Conservation (phyloP, 2,888 invertebrate species). For the Meliscaeva auricollis region DNA sequence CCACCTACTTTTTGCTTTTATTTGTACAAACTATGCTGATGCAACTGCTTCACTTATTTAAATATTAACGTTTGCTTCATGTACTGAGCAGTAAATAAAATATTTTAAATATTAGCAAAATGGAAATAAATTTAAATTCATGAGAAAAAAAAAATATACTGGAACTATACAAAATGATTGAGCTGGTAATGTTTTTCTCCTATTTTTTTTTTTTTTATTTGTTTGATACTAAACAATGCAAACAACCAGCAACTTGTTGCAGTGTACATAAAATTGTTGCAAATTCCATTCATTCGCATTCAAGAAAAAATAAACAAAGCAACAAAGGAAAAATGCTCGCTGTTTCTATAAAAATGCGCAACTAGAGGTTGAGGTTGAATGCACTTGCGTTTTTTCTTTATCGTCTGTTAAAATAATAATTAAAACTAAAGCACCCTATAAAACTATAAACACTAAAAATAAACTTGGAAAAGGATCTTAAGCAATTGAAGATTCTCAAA, state of each 20-base stretch:
- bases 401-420: too few species aligned
- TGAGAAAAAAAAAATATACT: not conserved
- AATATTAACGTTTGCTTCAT: constrained; percentile 42
- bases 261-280: constrained; percentile 64
- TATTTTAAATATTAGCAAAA: constrained; percentile 32
- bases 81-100: constrained; percentile 3
- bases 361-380: not conserved
- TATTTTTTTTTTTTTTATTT: too few species aligned
- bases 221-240: constrained; percentile 22
- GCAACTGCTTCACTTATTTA: constrained; percentile 25
- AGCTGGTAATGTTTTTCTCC: constrained; percentile 14
- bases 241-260: constrained; percentile 65
- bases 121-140: constrained; percentile 23
- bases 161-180: not conserved
- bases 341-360: not conserved
- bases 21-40: constrained; percentile 14
- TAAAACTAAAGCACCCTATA: too few species aligned
- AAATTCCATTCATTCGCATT: constrained; percentile 48
- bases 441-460: too few species aligned
- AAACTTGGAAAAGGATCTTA: too few species aligned
- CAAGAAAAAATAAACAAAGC: constrained; percentile 33
- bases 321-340: constrained; percentile 56
- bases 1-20: constrained; percentile 8
- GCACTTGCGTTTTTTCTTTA: too few species aligned
- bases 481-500: too few species aligned